Conservation (phyloP, 2,797 vertebrate species). For the Lacerta agilis region DNA sequence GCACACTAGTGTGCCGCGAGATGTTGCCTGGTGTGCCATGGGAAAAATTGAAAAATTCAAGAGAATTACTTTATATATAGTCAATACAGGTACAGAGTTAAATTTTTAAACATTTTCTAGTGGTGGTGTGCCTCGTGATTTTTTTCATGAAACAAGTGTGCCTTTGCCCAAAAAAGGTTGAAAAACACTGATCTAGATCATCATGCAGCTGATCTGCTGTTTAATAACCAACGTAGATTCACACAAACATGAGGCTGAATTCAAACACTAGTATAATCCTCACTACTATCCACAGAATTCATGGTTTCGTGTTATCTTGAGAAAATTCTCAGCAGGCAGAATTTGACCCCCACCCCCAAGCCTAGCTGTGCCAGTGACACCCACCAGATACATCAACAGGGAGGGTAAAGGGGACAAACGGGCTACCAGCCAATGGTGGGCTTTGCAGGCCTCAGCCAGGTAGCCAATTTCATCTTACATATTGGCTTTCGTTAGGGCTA, state of each 20-base stretch:
- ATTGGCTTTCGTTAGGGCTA: neutral
- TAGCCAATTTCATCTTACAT: neutral
- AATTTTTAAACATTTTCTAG: too few relatives aligned
- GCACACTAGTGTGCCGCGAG: too few relatives aligned
- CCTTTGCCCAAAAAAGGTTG: too few relatives aligned
- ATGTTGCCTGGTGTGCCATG: too few relatives aligned
- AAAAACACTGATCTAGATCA: slow-evolving; percentile 9
- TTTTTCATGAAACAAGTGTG: too few relatives aligned
- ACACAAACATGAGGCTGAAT: neutral
- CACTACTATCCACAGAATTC: neutral
- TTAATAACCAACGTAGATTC: neutral
- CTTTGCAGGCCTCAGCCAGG: neutral
- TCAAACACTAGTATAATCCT: slow-evolving; percentile 10
- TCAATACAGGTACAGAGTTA: too few relatives aligned
- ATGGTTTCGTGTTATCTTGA: neutral
- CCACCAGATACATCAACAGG: neutral
- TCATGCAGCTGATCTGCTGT: neutral
- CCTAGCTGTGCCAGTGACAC: neutral
- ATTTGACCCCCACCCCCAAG: neutral
- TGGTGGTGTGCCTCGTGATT: too few relatives aligned
- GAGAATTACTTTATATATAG: too few relatives aligned
- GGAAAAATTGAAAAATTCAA: too few relatives aligned
- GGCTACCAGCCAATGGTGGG: neutral
- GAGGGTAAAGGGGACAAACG: neutral
- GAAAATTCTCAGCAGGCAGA: neutral